A percentile compares a stretch with the other conserved stretches of the same genome.
These are phyloP conservation scores for Chondrosia reniformis DNA, from an alignment of 37 sponge, comb jelly and placozoan genomes.

Conservation along the genomic window DNA sequence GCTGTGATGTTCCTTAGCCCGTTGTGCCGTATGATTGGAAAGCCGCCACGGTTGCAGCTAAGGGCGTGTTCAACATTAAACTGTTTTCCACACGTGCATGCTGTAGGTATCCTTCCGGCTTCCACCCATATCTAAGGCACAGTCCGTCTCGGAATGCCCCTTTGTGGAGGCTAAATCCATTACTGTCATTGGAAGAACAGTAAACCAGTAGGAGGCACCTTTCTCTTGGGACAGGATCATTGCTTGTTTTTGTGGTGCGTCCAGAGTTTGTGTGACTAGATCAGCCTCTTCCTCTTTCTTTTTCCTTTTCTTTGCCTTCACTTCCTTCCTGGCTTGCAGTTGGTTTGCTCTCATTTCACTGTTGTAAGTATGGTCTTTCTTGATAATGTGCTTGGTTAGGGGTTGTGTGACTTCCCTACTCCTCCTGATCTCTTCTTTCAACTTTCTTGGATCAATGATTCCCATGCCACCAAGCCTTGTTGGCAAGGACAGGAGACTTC, in stretches of 20 bases:
- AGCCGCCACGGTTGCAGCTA: neutral
- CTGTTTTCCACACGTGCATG: neutral
- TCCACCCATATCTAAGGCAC: slow-evolving; percentile 14
- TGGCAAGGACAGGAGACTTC: slow-evolving; percentile 1
- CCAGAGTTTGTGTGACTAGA: neutral
- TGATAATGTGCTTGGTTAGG: neutral
- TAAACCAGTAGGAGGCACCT: slow-evolving; percentile 20
- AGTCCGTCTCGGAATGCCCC: neutral
- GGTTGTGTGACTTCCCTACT: slow-evolving; percentile 2
- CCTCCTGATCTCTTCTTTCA: neutral
- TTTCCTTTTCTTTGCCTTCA: neutral
- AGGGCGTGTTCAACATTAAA: slow-evolving; percentile 16
- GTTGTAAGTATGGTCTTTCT: neutral
- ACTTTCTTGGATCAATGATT: neutral
- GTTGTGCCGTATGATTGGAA: neutral
- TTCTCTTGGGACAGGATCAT: slow-evolving; percentile 4
- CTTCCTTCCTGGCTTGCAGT: neutral
- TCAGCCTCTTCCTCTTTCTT: neutral
- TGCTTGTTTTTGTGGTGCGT: neutral
- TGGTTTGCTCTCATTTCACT: slow-evolving; percentile 4
- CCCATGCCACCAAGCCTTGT: slow-evolving; percentile 6
- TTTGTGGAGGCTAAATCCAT: slow-evolving; percentile 8
- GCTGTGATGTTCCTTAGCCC: slow-evolving; percentile 1
- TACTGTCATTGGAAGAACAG: neutral
- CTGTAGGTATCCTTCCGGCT: slow-evolving; percentile 3